These are phyloP conservation scores for Philonicus albiceps DNA, from an alignment of 2,888 invertebrate genomes.

Conservation along the genomic window DNA sequence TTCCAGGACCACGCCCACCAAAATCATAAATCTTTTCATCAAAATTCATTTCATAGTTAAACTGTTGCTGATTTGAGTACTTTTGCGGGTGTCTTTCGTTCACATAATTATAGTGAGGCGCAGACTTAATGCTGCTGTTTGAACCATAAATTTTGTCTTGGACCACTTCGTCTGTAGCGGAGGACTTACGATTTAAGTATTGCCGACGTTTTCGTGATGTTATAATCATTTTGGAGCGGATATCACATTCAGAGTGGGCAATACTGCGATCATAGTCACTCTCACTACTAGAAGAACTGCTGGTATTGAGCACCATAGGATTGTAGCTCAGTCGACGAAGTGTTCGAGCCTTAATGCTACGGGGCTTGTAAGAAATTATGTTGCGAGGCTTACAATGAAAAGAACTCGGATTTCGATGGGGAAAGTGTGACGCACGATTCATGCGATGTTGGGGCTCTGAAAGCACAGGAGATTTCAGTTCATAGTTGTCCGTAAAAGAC, in stretches of 20 bases:
- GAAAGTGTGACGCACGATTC: conserved; percentile 40
- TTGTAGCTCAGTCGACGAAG: conserved; percentile 68
- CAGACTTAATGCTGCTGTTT: conserved; percentile 64
- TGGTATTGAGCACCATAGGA: conserved; percentile 66
- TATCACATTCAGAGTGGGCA: conserved; percentile 68
- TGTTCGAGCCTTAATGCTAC: conserved; percentile 67
- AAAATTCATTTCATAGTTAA: conserved; percentile 47
- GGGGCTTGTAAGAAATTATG: conserved; percentile 58
- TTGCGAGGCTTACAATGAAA: conserved; percentile 51
- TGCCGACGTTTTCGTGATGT: conserved; percentile 56
- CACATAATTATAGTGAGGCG: conserved; percentile 62
- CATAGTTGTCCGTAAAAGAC: conserved; percentile 65
- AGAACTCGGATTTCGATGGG: conserved; percentile 50
- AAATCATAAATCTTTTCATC: conserved; percentile 61
- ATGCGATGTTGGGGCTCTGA: conserved; percentile 55
- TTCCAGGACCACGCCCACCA: conserved; percentile 58
- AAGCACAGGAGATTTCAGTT: conserved; percentile 58
- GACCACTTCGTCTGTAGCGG: conserved; percentile 51
- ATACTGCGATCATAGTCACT: conserved; percentile 62
- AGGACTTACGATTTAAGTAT: conserved; percentile 58
- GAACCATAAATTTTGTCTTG: conserved; percentile 63
- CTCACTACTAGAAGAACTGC: conserved; percentile 67
- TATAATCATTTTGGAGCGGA: conserved; percentile 59
- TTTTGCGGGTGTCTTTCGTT: conserved; percentile 48
- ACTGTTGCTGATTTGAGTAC: conserved; percentile 51